Evolutionary conservation across 2,797 vertebrate species (phyloP).

Genomic region (Eidolon dupreanum): DNA sequence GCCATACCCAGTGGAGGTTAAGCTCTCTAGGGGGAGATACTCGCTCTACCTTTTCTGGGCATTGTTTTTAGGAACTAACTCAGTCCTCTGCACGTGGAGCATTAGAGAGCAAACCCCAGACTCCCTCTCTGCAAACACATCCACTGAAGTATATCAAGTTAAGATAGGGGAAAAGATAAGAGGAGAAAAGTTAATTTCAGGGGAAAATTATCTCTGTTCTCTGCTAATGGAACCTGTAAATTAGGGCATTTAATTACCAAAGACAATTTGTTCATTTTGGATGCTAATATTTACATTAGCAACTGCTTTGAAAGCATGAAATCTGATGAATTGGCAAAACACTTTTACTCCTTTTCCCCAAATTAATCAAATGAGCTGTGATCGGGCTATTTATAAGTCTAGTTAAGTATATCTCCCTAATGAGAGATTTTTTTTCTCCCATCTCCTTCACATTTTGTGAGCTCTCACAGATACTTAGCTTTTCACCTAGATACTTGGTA

Average conservation of each 20-base stretch:
- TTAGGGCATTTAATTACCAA: slow-evolving; percentile 81
- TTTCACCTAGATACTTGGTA: slow-evolving; percentile 83
- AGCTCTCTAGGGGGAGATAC: too few relatives aligned
- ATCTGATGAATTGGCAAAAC: slow-evolving; percentile 80
- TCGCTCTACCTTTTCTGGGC: background rate
- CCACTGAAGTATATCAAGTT: background rate
- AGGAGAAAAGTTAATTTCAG: slow-evolving; percentile 70
- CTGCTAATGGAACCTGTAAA: slow-evolving; percentile 71
- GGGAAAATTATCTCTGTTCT: slow-evolving; percentile 48
- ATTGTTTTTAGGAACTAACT: background rate
- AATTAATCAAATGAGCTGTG: slow-evolving; percentile 83
- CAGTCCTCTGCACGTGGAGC: background rate
- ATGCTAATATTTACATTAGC: slow-evolving; percentile 77
- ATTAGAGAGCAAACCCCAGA: background rate
- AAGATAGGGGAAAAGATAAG: slow-evolving; percentile 39
- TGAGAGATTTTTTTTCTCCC: slow-evolving; percentile 53
- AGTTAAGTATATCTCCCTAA: slow-evolving; percentile 81
- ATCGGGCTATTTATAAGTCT: slow-evolving; percentile 86
- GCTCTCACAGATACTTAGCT: slow-evolving; percentile 77
- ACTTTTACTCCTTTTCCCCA: slow-evolving; percentile 79
- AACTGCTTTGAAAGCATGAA: slow-evolving; percentile 68
- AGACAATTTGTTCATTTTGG: slow-evolving; percentile 65
- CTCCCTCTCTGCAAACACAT: background rate
- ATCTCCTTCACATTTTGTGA: slow-evolving; percentile 60
- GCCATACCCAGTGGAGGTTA: background rate